Conservation (phyloP, 2,113 vertebrate species). For the Macrotus californicus region DNA sequence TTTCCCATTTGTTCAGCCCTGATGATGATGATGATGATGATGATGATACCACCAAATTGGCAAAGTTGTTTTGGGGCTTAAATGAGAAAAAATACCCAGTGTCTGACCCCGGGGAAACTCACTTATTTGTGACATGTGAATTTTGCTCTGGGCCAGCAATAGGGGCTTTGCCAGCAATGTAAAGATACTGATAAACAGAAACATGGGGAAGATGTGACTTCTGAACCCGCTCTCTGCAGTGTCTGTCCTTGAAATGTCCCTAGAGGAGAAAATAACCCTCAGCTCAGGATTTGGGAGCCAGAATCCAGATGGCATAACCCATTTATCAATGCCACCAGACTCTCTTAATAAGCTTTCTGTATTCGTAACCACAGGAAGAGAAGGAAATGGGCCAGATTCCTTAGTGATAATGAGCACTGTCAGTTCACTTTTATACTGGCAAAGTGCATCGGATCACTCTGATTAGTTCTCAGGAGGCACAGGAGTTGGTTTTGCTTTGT, state of each 20-base stretch:
- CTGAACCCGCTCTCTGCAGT: background rate
- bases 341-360: conserved; percentile 57
- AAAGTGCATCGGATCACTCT: conserved; percentile 18
- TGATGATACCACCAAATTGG: background rate
- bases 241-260: conserved; percentile 42
- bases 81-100: background rate
- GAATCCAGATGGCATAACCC: conserved; percentile 49
- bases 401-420: conserved; percentile 11
- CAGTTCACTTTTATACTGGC: conserved; percentile 44
- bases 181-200: background rate
- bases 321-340: conserved; percentile 55
- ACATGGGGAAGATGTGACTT: conserved; percentile 7
- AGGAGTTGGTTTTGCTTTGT: conserved; percentile 36
- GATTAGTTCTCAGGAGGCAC: conserved; percentile 43
- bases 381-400: conserved; percentile 55
- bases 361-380: conserved; percentile 54
- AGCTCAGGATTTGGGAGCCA: conserved; percentile 28
- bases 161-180: background rate
- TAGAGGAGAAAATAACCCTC: conserved; percentile 17
- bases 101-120: background rate
- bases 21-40: background rate
- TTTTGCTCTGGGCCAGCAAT: background rate
- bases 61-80: background rate
- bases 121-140: conserved; percentile 21
- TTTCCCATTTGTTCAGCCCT: background rate